phyloP scores from a whole-genome alignment of 2,888 invertebrate species.

The Loripinus fragilis region DNA sequence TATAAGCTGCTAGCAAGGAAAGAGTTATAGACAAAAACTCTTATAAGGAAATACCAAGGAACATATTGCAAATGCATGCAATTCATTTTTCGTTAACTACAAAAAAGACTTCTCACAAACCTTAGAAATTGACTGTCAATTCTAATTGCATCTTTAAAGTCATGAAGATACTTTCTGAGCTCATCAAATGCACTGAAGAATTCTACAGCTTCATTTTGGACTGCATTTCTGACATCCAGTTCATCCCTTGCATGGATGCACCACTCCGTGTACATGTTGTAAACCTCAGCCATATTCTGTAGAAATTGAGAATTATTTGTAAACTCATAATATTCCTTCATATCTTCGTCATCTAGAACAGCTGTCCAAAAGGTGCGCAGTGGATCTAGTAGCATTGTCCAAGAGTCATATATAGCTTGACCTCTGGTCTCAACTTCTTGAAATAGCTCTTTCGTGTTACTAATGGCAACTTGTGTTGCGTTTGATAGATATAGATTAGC shows the following conservation, averaged over 20 bases:
- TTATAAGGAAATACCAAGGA: too few relatives aligned
- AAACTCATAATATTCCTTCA: conserved; percentile 65
- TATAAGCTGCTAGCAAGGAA: too few relatives aligned
- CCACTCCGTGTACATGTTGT: neutral
- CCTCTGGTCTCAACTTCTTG: conserved; percentile 71
- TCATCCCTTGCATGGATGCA: neutral
- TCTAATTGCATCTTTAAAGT: conserved; percentile 53
- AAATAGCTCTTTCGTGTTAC: conserved; percentile 63
- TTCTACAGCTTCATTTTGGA: conserved; percentile 63
- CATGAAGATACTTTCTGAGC: conserved; percentile 52
- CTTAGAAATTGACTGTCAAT: conserved; percentile 67
- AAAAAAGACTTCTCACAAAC: conserved; percentile 49
- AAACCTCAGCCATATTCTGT: conserved; percentile 53
- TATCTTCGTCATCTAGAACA: conserved; percentile 67
- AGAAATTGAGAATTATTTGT: conserved; percentile 58
- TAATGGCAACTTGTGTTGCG: conserved; percentile 53
- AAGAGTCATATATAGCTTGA: conserved; percentile 66
- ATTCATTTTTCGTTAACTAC: neutral
- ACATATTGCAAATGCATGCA: too few relatives aligned
- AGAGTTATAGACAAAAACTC: too few relatives aligned
- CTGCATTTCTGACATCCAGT: conserved; percentile 58
- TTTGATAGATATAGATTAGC: conserved; percentile 59
- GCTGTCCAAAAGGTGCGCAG: conserved; percentile 64
- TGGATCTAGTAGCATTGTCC: conserved; percentile 55
- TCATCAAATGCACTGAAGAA: conserved; percentile 61